These are phyloP conservation scores for Xiphias gladius DNA, from an alignment of 2,113 vertebrate species.

Conservation along the genomic window DNA sequence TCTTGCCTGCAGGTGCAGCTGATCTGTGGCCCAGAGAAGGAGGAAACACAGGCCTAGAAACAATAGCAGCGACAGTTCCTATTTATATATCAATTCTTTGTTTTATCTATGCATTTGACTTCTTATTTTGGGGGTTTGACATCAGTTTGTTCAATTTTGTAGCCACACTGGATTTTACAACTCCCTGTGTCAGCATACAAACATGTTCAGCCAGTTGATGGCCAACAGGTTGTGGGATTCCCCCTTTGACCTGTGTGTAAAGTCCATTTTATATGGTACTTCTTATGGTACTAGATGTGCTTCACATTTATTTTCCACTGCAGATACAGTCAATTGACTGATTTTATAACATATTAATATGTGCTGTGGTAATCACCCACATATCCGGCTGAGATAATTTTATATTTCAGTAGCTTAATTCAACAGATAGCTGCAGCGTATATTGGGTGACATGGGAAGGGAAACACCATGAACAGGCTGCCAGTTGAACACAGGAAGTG, in stretches of 20 bases:
- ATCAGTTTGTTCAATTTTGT: slow-evolving; percentile 37
- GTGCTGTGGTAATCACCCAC: neutral
- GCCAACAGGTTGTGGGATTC: slow-evolving; percentile 17
- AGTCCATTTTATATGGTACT: slow-evolving; percentile 11
- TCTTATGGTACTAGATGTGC: neutral
- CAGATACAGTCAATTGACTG: neutral
- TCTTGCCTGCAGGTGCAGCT: slow-evolving; percentile 79
- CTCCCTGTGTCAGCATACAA: slow-evolving; percentile 39
- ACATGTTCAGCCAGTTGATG: slow-evolving; percentile 28
- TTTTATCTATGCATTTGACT: slow-evolving; percentile 63
- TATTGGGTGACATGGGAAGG: neutral
- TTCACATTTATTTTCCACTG: neutral
- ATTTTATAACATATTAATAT: neutral
- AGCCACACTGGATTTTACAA: slow-evolving; percentile 9
- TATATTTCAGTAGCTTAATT: neutral
- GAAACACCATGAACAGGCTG: neutral
- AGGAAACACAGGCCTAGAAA: slow-evolving; percentile 72
- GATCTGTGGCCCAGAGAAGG: slow-evolving; percentile 46
- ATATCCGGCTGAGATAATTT: neutral
- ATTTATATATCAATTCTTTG: slow-evolving; percentile 76
- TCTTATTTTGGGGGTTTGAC: slow-evolving; percentile 47
- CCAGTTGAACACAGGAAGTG: neutral
- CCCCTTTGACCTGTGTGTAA: slow-evolving; percentile 11
- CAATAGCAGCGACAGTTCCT: slow-evolving; percentile 75
- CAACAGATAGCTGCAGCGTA: neutral